Percentiles rank a stretch among this genome's conserved stretches.
These are phyloP conservation scores for Gymnopithys bicolor DNA, from an alignment of 2,797 vertebrate species.

Conservation along the genomic window DNA sequence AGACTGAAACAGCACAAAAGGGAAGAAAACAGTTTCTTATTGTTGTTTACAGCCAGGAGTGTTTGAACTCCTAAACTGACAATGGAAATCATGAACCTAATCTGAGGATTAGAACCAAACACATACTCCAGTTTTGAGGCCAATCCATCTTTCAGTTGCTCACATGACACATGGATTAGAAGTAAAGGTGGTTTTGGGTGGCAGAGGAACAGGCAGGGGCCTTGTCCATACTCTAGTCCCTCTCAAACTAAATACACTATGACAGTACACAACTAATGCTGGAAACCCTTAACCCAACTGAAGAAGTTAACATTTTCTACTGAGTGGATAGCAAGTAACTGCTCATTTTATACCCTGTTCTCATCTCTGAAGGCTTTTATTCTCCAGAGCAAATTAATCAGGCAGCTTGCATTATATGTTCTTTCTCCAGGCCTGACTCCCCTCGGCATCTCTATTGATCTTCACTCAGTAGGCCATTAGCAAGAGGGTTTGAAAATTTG, in stretches of 20 bases:
- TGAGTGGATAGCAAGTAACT: conserved; percentile 19
- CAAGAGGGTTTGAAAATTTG: conserved; percentile 54
- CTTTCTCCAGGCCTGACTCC: conserved; percentile 56
- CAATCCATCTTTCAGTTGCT: neutral
- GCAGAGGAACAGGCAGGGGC: neutral
- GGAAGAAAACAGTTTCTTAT: neutral
- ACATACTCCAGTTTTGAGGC: neutral
- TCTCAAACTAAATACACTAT: neutral
- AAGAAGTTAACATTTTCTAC: conserved; percentile 36
- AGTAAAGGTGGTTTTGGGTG: neutral
- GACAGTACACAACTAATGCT: neutral
- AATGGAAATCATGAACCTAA: neutral
- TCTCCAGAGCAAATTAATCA: conserved; percentile 64
- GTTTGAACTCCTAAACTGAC: neutral
- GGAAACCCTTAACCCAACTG: neutral
- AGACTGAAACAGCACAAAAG: neutral
- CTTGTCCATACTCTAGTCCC: neutral
- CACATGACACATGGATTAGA: neutral
- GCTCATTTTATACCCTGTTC: conserved; percentile 52
- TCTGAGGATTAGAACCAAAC: neutral
- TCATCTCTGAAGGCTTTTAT: conserved; percentile 63
- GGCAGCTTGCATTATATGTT: conserved; percentile 46
- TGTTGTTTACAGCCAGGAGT: neutral
- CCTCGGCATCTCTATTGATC: conserved; percentile 59
- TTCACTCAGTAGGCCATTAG: conserved; percentile 60